These are phyloP conservation scores for Lymantria dispar DNA, from an alignment of 2,888 invertebrate species.

Conservation along the genomic window DNA sequence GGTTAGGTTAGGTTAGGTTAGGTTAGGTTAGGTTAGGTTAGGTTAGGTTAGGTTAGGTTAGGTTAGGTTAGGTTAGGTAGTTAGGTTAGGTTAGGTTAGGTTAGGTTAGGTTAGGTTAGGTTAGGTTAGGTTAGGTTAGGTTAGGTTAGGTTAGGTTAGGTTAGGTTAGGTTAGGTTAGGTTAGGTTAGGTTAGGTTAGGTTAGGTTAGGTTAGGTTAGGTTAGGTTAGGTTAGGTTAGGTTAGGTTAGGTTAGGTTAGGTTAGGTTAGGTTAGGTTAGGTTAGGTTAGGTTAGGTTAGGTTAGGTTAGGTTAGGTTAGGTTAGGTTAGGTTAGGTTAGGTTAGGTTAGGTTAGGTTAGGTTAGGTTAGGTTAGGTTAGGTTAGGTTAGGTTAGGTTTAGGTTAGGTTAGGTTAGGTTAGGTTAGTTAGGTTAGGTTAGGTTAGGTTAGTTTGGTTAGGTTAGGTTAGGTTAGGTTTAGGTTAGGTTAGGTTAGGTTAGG, in stretches of 20 bases:
- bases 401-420: constrained; percentile 1
- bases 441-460: constrained; percentile 7
- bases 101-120: constrained; percentile 10
- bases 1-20: constrained; percentile 11
- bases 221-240: constrained; percentile 18
- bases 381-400: constrained; percentile 12
- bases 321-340: constrained; percentile 2
- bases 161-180: constrained; percentile 17
- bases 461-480: constrained; percentile 4
- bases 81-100: constrained; percentile 10
- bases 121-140: constrained; percentile 18
- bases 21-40: constrained; percentile 13
- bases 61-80: constrained; percentile 12
- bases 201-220: constrained; percentile 19
- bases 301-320: constrained; percentile 1
- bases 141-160: constrained; percentile 19
- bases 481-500: constrained; percentile 1
- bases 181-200: constrained; percentile 20
- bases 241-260: constrained; percentile 12
- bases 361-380: constrained; percentile 7
- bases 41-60: constrained; percentile 17
- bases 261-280: background rate
- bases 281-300: background rate
- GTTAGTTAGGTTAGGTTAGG: constrained; percentile 7
- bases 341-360: constrained; percentile 6